A percentile compares a stretch with the other conserved stretches of the same genome.
Evolutionary conservation across 2,797 vertebrate species (phyloP).

Genomic region (Zalophus californianus): DNA sequence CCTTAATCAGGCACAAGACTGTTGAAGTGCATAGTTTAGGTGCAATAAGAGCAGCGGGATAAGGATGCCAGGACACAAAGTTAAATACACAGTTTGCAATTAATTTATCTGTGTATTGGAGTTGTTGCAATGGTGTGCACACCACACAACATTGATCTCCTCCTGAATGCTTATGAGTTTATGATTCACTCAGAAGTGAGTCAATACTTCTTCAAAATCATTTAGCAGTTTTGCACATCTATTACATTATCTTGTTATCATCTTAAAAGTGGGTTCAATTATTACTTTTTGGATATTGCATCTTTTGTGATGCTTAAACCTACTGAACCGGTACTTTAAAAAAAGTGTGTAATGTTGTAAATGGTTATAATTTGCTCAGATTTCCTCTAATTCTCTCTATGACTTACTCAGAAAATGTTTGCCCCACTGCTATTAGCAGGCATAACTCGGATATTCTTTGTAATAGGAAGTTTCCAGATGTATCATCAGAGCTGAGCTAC

Average conservation of each 20-base stretch:
- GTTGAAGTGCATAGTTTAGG: neutral
- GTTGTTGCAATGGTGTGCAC: neutral
- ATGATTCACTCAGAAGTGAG: slow-evolving; percentile 35
- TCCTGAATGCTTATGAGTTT: slow-evolving; percentile 28
- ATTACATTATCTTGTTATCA: slow-evolving; percentile 45
- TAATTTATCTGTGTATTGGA: slow-evolving; percentile 8
- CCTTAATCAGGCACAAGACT: neutral
- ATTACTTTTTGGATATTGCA: slow-evolving; percentile 4
- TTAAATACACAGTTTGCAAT: neutral
- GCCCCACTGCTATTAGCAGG: neutral
- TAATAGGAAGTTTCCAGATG: neutral
- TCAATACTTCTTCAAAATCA: slow-evolving; percentile 30
- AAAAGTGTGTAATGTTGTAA: neutral
- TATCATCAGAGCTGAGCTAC: neutral
- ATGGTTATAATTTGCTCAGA: neutral
- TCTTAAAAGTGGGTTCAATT: slow-evolving; percentile 48
- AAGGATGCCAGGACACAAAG: neutral
- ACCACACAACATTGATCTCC: slow-evolving; percentile 53
- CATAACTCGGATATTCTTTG: neutral
- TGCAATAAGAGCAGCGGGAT: neutral
- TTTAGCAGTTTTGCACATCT: slow-evolving; percentile 36
- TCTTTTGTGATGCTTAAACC: neutral
- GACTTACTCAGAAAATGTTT: neutral
- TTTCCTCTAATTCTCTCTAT: neutral
- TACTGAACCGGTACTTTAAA: neutral